Evolutionary conservation across 2,797 vertebrate species (phyloP).

Genomic region (Poeciliopsis paucimaculata): DNA sequence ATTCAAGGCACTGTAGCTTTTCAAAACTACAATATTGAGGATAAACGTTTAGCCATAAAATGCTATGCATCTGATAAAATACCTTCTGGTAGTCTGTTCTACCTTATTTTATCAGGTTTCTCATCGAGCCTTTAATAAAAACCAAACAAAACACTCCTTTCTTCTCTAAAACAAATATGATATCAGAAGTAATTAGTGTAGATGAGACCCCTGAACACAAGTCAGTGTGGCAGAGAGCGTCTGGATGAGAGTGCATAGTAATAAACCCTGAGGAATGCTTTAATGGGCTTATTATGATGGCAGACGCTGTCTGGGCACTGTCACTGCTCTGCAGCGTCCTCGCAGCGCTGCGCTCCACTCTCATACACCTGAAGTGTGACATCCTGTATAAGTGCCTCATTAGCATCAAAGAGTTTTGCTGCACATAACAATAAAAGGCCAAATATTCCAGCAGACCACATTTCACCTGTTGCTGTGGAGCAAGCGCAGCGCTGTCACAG

Average conservation of each 20-base stretch:
- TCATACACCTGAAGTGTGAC: constrained; percentile 59
- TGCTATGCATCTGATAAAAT: not conserved
- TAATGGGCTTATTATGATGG: constrained; percentile 71
- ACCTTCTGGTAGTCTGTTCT: not conserved
- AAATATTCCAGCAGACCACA: constrained; percentile 37
- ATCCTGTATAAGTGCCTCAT: constrained; percentile 66
- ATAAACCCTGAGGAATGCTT: constrained; percentile 54
- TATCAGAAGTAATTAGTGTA: constrained; percentile 57
- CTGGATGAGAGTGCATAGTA: constrained; percentile 30
- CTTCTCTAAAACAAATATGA: constrained; percentile 25
- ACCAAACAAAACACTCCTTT: constrained; percentile 21
- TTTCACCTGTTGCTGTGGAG: constrained; percentile 45
- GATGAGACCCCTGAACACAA: constrained; percentile 34
- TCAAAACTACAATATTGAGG: not conserved
- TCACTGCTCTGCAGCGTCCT: constrained; percentile 44
- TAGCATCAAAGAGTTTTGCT: constrained; percentile 46
- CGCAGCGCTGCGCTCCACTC: constrained; percentile 35
- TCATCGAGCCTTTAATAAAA: constrained; percentile 31
- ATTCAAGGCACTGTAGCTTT: not conserved
- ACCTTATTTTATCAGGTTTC: not conserved
- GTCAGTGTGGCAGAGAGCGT: constrained; percentile 30
- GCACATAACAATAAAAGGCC: constrained; percentile 40
- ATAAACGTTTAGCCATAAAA: constrained; percentile 12
- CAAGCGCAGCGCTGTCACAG: constrained; percentile 6
- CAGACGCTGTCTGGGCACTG: constrained; percentile 58